A percentile compares a stretch with the other conserved stretches of the same genome.
These are phyloP conservation scores for Automeris io DNA, from an alignment of 2,888 invertebrate genomes.

Conservation along the genomic window DNA sequence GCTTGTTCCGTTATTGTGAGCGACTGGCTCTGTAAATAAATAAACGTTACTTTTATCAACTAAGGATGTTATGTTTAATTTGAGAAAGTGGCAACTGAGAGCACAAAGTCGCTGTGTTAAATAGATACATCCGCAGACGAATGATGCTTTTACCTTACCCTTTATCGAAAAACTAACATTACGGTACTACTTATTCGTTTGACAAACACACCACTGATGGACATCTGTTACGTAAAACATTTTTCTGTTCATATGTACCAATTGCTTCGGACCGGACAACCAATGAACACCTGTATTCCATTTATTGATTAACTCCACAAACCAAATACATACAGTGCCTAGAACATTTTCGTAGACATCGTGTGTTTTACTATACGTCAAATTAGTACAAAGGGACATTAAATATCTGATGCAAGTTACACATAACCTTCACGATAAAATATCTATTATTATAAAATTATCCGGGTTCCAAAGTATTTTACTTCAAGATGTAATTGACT, in stretches of 20 bases:
- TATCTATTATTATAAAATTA: too few relatives aligned
- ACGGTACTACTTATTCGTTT: conserved; percentile 19
- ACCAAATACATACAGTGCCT: background rate
- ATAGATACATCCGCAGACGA: conserved; percentile 32
- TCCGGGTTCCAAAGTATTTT: too few relatives aligned
- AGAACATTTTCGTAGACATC: too few relatives aligned
- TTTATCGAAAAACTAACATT: conserved; percentile 17
- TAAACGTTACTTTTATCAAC: conserved; percentile 38
- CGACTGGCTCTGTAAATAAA: conserved; percentile 49
- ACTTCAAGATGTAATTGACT: too few relatives aligned
- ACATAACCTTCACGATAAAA: too few relatives aligned
- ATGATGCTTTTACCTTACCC: conserved; percentile 20
- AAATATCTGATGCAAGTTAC: too few relatives aligned
- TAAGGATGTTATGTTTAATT: conserved; percentile 31
- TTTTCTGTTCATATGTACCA: conserved; percentile 5
- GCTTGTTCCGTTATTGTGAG: conserved; percentile 63
- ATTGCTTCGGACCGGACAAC: background rate
- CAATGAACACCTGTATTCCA: conserved; percentile 3
- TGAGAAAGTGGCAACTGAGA: conserved; percentile 25
- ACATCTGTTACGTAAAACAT: conserved; percentile 18
- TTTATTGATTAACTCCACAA: conserved; percentile 1
- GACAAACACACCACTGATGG: conserved; percentile 16
- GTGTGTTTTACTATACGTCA: background rate
- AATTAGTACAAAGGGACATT: too few relatives aligned
- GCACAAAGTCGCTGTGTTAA: conserved; percentile 31